Evolutionary conservation across 64 coral and sea anemone genomes (phyloP), one percentile per base, ranked within the genome.

Genomic region (Cladopsammia gracilis): DNA sequence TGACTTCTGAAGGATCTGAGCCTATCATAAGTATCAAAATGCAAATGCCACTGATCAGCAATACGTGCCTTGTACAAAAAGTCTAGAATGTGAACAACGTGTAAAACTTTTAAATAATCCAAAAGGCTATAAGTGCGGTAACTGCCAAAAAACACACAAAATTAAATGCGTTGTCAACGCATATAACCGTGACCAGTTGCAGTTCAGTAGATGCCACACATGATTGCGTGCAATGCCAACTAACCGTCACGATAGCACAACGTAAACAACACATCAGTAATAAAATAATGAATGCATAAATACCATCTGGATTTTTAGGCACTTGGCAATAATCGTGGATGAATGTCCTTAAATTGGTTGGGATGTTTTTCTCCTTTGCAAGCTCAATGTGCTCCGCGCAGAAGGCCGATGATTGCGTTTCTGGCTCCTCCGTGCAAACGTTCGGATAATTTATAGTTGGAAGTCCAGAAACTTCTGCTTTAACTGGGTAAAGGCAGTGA

Each of bases 401-500:
- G 19, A 85, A 85, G 51, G 83, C 83, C 1, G 67, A 87, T 70
- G 66, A n/a, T 51, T 69, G 47, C 48, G 65, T 53, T 15, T 53
- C 23, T 14, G 83, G 83, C 47, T 71, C 83, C 48, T 71, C 51
- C 20, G 83, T 51, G 43, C 85, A 87, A 6, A 87, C 69, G 50
- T 87, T 71, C 4, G 85, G 85, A 19, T 73, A 87, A 57, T 87
- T 87, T 10, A 87, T 20, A 10, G 47, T 86, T 45, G 25, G 34
- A 13, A 79, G 20, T n/a, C 34, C 58, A 87, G 83, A 72, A 45
- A 72, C 43, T 25, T 72, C 70, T 72, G 50, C 47, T 79, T 79
- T 79, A 12, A 79, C 48, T 22, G 76, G 76, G 56, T 79, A 79
- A n/a, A 79, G 48, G 76, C 76, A 79, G 49, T 79, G 76, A 22